Conservation (phyloP, 2,888 invertebrate genomes). For the Dynastes maya region DNA sequence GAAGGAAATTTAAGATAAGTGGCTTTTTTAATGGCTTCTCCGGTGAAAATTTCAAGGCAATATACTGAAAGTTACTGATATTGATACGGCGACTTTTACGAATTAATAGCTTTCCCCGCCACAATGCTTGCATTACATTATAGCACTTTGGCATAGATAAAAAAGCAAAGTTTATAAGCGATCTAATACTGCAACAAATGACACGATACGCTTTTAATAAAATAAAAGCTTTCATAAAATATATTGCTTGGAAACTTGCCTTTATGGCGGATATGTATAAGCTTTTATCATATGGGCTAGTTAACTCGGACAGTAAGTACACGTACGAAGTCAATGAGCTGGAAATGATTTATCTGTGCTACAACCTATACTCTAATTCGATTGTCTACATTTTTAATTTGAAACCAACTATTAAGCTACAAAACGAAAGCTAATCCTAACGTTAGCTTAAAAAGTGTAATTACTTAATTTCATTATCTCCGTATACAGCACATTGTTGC, state of each 20-base stretch:
- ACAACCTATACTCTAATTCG: not conserved
- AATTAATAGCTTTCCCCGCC: too few species aligned
- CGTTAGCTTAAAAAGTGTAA: too few species aligned
- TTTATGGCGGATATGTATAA: not conserved
- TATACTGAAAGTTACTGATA: too few species aligned
- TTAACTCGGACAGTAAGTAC: conserved; percentile 2
- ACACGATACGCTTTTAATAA: not conserved
- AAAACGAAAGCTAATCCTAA: not conserved
- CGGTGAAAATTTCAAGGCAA: too few species aligned
- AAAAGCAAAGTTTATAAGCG: too few species aligned
- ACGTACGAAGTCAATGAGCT: conserved; percentile 1
- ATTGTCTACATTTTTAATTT: not conserved
- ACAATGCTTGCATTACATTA: too few species aligned
- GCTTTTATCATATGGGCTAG: not conserved
- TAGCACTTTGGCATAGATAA: too few species aligned
- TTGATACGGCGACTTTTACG: too few species aligned
- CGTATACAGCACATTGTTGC: too few species aligned
- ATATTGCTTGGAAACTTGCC: not conserved
- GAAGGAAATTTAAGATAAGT: too few species aligned
- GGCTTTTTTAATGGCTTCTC: too few species aligned
- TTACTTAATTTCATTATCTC: too few species aligned
- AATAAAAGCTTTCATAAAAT: not conserved
- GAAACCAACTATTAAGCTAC: not conserved
- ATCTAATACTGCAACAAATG: not conserved
- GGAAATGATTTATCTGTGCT: conserved; percentile 2